These are phyloP conservation scores for Myotis myotis DNA, from an alignment of 2,797 vertebrate species.

Conservation along the genomic window DNA sequence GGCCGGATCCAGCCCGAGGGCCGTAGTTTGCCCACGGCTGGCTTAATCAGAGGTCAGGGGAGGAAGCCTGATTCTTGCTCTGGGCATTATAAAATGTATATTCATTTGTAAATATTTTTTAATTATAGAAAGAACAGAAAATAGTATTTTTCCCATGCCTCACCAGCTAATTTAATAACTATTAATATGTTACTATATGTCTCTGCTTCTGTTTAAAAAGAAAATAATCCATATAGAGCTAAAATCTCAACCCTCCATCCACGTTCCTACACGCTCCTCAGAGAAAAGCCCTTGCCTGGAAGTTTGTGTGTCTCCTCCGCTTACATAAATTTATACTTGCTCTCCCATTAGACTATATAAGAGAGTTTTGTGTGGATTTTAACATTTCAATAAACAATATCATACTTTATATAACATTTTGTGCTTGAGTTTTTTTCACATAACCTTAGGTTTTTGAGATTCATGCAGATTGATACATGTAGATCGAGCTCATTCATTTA, in stretches of 20 bases:
- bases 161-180: conserved; percentile 68
- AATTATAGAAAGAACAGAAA: conserved; percentile 66
- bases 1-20: too few relatives aligned
- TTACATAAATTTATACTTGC: conserved; percentile 4
- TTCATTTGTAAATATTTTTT: conserved; percentile 75
- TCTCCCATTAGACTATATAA: conserved; percentile 5
- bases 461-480: neutral
- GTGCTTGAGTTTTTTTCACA: conserved; percentile 20
- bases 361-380: conserved; percentile 18
- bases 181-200: conserved; percentile 53
- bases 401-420: neutral
- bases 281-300: neutral
- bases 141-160: conserved; percentile 49
- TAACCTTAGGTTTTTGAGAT: neutral
- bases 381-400: conserved; percentile 52
- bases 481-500: neutral
- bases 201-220: conserved; percentile 25
- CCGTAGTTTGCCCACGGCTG: too few relatives aligned
- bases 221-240: neutral
- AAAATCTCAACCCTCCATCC: neutral
- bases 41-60: neutral
- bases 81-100: conserved; percentile 35
- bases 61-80: conserved; percentile 13
- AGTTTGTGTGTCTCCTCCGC: neutral
- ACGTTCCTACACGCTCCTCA: neutral